Percentiles rank a stretch among this genome's conserved stretches.
phyloP scores from a whole-genome alignment of 2,888 invertebrate genomes.

The Amaurobius ferox region DNA sequence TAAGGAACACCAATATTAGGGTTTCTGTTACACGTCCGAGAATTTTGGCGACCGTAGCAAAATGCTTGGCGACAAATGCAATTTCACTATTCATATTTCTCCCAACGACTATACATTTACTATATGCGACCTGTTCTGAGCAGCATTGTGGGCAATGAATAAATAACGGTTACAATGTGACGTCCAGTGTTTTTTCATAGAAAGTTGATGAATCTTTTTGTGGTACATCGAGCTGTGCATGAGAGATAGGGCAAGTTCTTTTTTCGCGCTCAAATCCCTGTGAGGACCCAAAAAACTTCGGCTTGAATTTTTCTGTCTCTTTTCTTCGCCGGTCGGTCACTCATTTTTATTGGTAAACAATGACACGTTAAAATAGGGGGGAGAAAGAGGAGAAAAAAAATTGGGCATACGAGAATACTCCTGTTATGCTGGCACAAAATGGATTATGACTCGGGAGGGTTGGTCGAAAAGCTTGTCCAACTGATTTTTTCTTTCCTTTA shows the following conservation, averaged over 20 bases:
- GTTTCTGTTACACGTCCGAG: too few species aligned
- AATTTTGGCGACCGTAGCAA: too few species aligned
- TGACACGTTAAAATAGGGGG: neutral
- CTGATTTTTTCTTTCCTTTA: neutral
- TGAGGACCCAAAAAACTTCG: neutral
- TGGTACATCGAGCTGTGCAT: neutral
- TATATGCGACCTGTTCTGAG: too few species aligned
- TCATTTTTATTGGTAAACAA: slow-evolving; percentile 68
- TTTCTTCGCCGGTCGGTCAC: slow-evolving; percentile 38
- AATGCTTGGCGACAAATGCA: too few species aligned
- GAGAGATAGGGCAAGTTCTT: slow-evolving; percentile 1
- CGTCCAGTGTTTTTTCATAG: slow-evolving; percentile 63
- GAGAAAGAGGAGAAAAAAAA: neutral
- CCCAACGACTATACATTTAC: too few species aligned
- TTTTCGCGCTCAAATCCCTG: neutral
- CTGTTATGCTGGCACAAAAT: slow-evolving; percentile 61
- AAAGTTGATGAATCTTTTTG: slow-evolving; percentile 48
- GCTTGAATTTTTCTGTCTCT: neutral
- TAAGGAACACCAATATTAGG: too few species aligned
- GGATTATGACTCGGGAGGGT: neutral
- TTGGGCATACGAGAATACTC: slow-evolving; percentile 22
- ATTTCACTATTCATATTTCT: too few species aligned
- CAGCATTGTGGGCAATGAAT: neutral
- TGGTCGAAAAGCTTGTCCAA: neutral
- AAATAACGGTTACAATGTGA: slow-evolving; percentile 30